Base-by-base conservation (phyloP, 2,888 invertebrate species). In the Eueremaeus valkanovi region DNA sequence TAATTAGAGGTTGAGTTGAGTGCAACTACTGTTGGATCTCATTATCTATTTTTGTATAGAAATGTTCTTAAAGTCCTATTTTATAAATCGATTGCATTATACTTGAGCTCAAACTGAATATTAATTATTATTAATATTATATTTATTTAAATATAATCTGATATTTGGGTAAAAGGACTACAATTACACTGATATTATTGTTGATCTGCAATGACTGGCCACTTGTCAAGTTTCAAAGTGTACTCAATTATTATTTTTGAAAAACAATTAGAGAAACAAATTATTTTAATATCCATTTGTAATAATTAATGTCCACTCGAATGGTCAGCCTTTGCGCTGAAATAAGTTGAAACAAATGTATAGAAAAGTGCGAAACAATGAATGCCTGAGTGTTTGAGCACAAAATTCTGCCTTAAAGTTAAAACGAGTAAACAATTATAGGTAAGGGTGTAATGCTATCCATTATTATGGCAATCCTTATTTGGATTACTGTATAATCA, bases 31-130 rank as follows among this genome's bases (percentile, higher is more conserved):
- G 45, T 40, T 70, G 42, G 70, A 70, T 70, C 70, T 70, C 70
- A 70, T 66, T 66, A 66, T 70, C 18, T 70, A 70, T 70, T 70
- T 70, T 70, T 70, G 70, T 70, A 70, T 21, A 61, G 16, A 5
- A 61, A 45, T 16, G 18, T 36, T 6, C 16, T 16, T 21, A 70
- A 70, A 70, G 21, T 70, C 27, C 27, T 70, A 45, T 70, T 27
- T 70, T 70, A 61, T 21, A 31, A 61, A 21, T 3, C 21, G 16
- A 61, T 61, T 61, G 36, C 24, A 36, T 36, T 36, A 66, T 66
- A 33, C 13, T 36, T 66, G 36, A 33, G 63, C 63, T 36, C 63
- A 66, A 66, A 66, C 16, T 21, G 9, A n/a, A n/a, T n/a, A 61
- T 31, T 24, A 61, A n/a, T 61, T 61, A 61, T 61, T 58, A 27